These are phyloP conservation scores for Cyaniris semiargus DNA, from an alignment of 2,888 invertebrate species.

Conservation along the genomic window DNA sequence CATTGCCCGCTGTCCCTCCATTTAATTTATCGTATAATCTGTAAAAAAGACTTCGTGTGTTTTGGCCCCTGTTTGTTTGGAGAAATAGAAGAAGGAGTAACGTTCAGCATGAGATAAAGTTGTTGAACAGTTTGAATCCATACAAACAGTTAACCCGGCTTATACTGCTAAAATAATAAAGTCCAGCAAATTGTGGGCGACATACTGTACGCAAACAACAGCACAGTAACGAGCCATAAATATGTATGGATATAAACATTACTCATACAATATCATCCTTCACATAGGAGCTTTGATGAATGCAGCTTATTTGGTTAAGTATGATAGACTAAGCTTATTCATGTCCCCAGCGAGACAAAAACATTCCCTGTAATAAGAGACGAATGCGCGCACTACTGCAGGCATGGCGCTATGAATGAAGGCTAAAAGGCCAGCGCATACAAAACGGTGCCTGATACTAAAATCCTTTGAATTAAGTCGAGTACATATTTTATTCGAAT, in stretches of 20 bases:
- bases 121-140: neutral
- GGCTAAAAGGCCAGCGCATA: conserved; percentile 32
- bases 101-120: neutral
- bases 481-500: conserved; percentile 33
- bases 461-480: conserved; percentile 35
- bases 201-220: neutral
- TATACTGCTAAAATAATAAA: neutral
- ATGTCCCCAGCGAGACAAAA: conserved; percentile 34
- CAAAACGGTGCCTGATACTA: conserved; percentile 34
- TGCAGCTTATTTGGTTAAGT: conserved; percentile 34
- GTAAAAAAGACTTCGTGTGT: neutral
- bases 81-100: neutral
- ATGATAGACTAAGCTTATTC: conserved; percentile 34
- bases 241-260: conserved; percentile 7
- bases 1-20: conserved; percentile 5
- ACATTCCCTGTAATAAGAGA: conserved; percentile 32
- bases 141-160: neutral
- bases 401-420: conserved; percentile 31
- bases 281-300: conserved; percentile 29
- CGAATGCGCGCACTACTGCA: conserved; percentile 25
- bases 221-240: conserved; percentile 9
- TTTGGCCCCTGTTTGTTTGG: neutral
- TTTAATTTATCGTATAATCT: neutral
- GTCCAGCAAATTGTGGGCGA: neutral
- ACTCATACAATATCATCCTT: conserved; percentile 4